Evolutionary conservation across 2,888 invertebrate species (phyloP).

Genomic region (Laothoe populi): DNA sequence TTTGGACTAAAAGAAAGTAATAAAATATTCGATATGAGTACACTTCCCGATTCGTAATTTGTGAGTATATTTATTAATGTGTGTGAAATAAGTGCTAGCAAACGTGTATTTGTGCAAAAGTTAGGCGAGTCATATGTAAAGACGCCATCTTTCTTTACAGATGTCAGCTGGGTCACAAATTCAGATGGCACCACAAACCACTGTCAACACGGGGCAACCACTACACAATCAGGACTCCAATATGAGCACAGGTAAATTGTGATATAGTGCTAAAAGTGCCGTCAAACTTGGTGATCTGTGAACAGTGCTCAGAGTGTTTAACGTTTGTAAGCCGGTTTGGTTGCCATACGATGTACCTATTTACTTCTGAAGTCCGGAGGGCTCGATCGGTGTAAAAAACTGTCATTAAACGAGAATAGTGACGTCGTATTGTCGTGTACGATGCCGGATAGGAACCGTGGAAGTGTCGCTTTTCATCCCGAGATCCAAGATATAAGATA

Average conservation of each 20-base stretch:
- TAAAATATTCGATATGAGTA: slow-evolving; percentile 56
- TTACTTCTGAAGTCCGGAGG: slow-evolving; percentile 61
- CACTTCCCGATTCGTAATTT: slow-evolving; percentile 56
- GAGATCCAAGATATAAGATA: slow-evolving; percentile 66
- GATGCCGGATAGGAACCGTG: slow-evolving; percentile 80
- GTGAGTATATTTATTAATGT: slow-evolving; percentile 57
- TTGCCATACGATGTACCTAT: slow-evolving; percentile 56
- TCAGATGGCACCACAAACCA: slow-evolving; percentile 98
- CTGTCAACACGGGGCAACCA: slow-evolving; percentile 92
- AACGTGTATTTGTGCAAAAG: slow-evolving; percentile 52
- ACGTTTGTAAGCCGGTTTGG: slow-evolving; percentile 53
- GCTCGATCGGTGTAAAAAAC: slow-evolving; percentile 65
- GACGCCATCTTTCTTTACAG: slow-evolving; percentile 88
- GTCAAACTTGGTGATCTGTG: slow-evolving; percentile 64
- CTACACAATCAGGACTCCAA: slow-evolving; percentile 98
- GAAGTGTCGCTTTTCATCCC: slow-evolving; percentile 75
- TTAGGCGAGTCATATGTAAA: slow-evolving; percentile 83
- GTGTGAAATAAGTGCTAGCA: slow-evolving; percentile 48
- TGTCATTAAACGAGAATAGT: slow-evolving; percentile 71
- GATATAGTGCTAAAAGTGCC: slow-evolving; percentile 73
- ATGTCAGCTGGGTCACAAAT: slow-evolving; percentile 98
- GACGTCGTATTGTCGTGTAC: slow-evolving; percentile 77
- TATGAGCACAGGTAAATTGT: slow-evolving; percentile 95
- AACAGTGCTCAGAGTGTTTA: slow-evolving; percentile 75
- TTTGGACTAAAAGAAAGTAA: slow-evolving; percentile 64